A percentile compares a stretch with the other conserved stretches of the same genome.
These are phyloP conservation scores for Cepaea nemoralis DNA, from an alignment of 1,140 invertebrate species.

Conservation along the genomic window DNA sequence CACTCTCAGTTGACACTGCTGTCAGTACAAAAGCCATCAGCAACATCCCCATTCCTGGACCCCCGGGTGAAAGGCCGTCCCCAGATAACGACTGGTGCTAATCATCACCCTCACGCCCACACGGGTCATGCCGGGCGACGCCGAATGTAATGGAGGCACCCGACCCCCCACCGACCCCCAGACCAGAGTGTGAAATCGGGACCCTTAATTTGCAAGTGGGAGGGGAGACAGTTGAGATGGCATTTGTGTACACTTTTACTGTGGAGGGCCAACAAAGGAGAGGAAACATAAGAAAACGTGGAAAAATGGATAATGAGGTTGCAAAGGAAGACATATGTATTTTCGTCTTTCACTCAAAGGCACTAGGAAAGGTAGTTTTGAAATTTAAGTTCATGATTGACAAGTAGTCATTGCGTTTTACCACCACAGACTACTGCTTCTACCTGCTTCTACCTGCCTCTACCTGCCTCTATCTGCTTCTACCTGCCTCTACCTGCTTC, in stretches of 20 bases:
- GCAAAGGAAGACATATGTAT: too few relatives aligned
- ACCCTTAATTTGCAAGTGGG: conserved; percentile 10
- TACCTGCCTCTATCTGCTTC: too few relatives aligned
- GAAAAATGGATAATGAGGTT: too few relatives aligned
- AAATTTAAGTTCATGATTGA: too few relatives aligned
- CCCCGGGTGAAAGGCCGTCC: neutral
- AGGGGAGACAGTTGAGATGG: neutral
- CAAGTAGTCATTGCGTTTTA: too few relatives aligned
- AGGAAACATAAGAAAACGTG: too few relatives aligned
- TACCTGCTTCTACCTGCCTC: too few relatives aligned
- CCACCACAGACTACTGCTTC: too few relatives aligned
- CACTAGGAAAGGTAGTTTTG: too few relatives aligned
- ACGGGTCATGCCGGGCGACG: neutral
- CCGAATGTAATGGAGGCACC: neutral
- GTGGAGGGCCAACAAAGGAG: neutral
- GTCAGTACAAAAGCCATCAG: neutral
- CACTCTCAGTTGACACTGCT: neutral
- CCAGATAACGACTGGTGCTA: neutral
- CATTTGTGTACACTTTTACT: neutral
- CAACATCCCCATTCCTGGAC: neutral
- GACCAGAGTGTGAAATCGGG: conserved; percentile 6
- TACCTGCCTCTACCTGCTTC: too few relatives aligned
- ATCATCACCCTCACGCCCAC: conserved; percentile 1
- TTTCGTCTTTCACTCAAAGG: too few relatives aligned
- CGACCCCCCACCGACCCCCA: neutral